Conservation (phyloP, 2,888 invertebrate genomes). For the Drosophila glabriapex region DNA sequence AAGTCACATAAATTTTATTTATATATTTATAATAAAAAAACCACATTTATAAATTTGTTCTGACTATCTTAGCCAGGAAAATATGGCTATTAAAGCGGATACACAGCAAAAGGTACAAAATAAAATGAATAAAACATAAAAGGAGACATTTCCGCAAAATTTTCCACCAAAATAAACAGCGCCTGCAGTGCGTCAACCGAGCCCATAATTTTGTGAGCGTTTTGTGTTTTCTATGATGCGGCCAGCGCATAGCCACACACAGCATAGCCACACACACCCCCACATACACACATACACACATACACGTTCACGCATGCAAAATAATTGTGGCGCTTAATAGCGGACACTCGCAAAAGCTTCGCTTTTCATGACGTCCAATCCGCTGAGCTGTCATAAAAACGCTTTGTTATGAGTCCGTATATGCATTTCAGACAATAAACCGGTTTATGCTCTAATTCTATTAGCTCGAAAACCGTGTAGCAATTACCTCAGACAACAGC, state of each 20-base stretch:
- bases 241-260: constrained; percentile 31
- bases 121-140: constrained; percentile 31
- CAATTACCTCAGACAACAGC: constrained; percentile 63
- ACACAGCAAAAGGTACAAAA: background rate
- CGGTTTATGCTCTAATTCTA: constrained; percentile 78
- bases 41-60: constrained; percentile 11
- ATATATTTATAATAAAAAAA: background rate
- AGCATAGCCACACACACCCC: constrained; percentile 16
- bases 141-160: constrained; percentile 37
- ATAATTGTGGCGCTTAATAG: constrained; percentile 62
- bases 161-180: constrained; percentile 49
- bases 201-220: constrained; percentile 54
- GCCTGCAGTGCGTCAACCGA: constrained; percentile 69
- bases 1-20: background rate
- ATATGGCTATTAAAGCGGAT: constrained; percentile 18
- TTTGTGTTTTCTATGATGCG: constrained; percentile 39
- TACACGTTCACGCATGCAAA: constrained; percentile 46
- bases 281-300: background rate
- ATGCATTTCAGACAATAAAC: constrained; percentile 64
- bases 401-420: constrained; percentile 58
- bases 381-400: constrained; percentile 71
- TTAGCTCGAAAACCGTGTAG: constrained; percentile 71
- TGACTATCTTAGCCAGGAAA: constrained; percentile 1
- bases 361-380: constrained; percentile 59
- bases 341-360: constrained; percentile 42